Conservation (phyloP, 2,113 vertebrate genomes). For the Lota lota region DNA sequence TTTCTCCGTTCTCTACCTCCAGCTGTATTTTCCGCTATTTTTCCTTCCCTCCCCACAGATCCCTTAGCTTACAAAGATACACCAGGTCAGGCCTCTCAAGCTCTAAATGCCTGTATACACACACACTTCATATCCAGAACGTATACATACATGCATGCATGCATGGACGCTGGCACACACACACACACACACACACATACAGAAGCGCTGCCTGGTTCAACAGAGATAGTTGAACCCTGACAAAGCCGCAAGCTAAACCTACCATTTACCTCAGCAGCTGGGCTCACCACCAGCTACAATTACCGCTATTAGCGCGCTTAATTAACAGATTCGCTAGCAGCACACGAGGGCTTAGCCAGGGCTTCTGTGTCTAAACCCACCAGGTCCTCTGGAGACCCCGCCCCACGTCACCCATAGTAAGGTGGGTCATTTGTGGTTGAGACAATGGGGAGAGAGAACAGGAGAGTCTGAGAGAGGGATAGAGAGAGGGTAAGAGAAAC, state of each 20-base stretch:
- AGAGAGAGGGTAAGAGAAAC: too few relatives aligned
- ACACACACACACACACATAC: constrained; percentile 21
- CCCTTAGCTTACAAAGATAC: too few relatives aligned
- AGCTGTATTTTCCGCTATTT: too few relatives aligned
- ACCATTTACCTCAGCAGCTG: constrained; percentile 77
- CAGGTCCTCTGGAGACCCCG: constrained; percentile 49
- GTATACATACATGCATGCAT: too few relatives aligned
- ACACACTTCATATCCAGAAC: too few relatives aligned
- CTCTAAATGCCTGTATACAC: too few relatives aligned
- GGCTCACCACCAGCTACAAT: constrained; percentile 73
- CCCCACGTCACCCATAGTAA: constrained; percentile 53
- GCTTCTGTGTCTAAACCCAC: constrained; percentile 48
- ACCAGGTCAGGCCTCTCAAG: too few relatives aligned
- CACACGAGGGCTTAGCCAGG: constrained; percentile 49
- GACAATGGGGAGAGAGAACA: neutral
- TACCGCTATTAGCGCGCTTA: constrained; percentile 75
- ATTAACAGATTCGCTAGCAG: constrained; percentile 76
- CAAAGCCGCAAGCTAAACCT: constrained; percentile 63
- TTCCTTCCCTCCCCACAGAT: too few relatives aligned
- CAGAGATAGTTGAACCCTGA: constrained; percentile 49
- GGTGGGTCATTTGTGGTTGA: constrained; percentile 41
- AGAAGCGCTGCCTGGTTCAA: constrained; percentile 1
- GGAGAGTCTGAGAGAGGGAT: too few relatives aligned
- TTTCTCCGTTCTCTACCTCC: too few relatives aligned
- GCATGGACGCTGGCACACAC: neutral